Base-by-base conservation (phyloP, 2,888 invertebrate genomes). In the Zaprionus obscuricornis region DNA sequence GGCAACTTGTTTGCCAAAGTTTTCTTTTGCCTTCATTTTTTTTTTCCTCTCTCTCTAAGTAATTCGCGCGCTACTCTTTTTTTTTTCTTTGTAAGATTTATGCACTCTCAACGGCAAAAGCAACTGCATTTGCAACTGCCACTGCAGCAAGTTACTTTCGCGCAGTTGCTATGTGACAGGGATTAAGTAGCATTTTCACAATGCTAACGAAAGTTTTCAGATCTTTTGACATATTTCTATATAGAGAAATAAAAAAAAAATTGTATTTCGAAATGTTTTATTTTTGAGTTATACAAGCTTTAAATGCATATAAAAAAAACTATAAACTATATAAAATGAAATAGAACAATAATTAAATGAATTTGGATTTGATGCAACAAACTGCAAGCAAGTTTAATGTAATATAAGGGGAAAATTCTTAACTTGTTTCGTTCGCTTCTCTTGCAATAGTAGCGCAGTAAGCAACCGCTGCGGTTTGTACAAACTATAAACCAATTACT, bases 1-100 rank as follows among this genome's bases (percentile, higher is more conserved):
- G 68, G 43, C 67, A 42, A 59, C 50, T 67, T 81, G 52, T 52
- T 67, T 47, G 54, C 59, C 36, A 73, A 76, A 67, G 55, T 76
- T 76, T 57, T 37, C 36, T 27, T n/a, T 39, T 26, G 67, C 55
- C 71, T 42, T 36, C 46, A 58, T 60, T 78, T 82, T 50, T 50
- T 63, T 43, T 46, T 42, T 36, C 46, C 58, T 60, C 74, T 82
- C 47, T 50, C 65, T 43, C 43, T 66, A 85, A 83, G 78, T 78
- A 85, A 78, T 79, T 83, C 85, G 81, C 76, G 66, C 42, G 22
- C 52, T n/a, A n/a, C n/a, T n/a, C n/a, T n/a, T n/a, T n/a, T n/a
- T n/a, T n/a, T n/a, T n/a, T n/a, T n/a, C n/a, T 66, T 14, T 79
- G 50, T 43, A 72, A 67, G 78, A 78, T 85, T 78, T 78, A 85